These are phyloP conservation scores for Falco punctatus DNA, from an alignment of 2,113 vertebrate genomes.

Conservation along the genomic window DNA sequence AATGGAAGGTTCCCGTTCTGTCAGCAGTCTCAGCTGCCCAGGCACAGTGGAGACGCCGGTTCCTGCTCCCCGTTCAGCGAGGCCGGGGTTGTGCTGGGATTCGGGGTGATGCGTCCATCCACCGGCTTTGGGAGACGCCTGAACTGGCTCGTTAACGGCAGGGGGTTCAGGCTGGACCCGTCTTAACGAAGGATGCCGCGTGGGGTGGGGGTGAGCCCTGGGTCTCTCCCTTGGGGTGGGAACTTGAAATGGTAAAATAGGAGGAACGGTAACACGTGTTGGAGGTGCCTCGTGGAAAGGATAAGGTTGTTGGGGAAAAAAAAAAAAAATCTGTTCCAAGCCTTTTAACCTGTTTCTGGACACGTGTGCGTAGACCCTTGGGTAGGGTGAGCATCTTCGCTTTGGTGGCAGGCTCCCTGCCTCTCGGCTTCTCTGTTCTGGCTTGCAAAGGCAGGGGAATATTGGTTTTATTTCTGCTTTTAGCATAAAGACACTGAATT, in stretches of 20 bases:
- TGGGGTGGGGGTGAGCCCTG: not conserved
- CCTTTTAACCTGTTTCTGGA: not conserved
- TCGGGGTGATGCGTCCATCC: not conserved
- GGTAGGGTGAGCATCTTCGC: rapidly evolving
- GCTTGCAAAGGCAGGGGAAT: not conserved
- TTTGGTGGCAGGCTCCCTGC: rapidly evolving
- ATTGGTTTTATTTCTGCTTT: not conserved
- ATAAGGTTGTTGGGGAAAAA: not conserved
- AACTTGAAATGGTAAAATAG: no score
- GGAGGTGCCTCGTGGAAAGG: not conserved
- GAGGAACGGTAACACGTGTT: not conserved
- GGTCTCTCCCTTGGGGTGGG: not conserved
- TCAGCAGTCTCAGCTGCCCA: rapidly evolving
- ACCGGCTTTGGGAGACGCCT: not conserved
- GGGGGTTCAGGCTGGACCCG: not conserved
- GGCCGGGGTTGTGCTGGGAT: no score
- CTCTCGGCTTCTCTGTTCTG: not conserved
- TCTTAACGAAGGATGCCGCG: no score
- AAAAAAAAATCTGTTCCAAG: not conserved
- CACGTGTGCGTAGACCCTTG: rapidly evolving
- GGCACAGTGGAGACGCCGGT: not conserved
- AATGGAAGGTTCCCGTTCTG: not conserved
- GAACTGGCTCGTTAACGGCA: rapidly evolving
- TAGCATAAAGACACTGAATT: no score
- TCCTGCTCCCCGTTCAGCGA: not conserved